Percentiles rank a stretch among this genome's conserved stretches.
Conservation (phyloP, 2,888 invertebrate species). For the Carpatolechia fugitivella region DNA sequence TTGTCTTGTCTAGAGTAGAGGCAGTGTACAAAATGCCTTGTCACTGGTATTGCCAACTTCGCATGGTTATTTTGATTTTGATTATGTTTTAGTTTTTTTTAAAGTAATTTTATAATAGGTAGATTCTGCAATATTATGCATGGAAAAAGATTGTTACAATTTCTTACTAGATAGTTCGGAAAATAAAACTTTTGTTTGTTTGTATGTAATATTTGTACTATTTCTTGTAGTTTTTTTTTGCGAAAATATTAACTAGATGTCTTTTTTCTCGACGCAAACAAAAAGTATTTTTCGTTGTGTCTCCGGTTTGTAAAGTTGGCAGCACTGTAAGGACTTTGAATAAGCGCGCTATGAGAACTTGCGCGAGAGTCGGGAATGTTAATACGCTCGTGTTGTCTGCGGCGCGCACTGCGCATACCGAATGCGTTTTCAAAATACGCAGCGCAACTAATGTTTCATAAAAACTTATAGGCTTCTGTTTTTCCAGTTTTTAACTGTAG, state of each 20-base stretch:
- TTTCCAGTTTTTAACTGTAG: background rate
- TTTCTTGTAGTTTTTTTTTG: too few species aligned
- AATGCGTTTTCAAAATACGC: conserved; percentile 49
- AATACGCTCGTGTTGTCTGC: conserved; percentile 68
- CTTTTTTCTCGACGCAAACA: too few species aligned
- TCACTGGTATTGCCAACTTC: background rate
- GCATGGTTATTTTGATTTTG: too few species aligned
- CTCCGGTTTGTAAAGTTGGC: background rate
- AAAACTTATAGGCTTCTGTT: conserved; percentile 3
- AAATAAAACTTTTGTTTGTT: too few species aligned
- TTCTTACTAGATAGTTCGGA: too few species aligned
- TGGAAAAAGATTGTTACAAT: too few species aligned
- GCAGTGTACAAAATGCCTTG: background rate
- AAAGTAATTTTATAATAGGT: too few species aligned
- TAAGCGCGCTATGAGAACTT: conserved; percentile 61
- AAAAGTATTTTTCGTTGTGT: background rate
- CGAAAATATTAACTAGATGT: too few species aligned
- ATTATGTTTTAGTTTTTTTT: too few species aligned
- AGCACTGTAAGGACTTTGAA: conserved; percentile 1
- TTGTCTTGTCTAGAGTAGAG: background rate
- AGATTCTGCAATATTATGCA: too few species aligned
- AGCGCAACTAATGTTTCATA: conserved; percentile 42
- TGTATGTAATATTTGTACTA: too few species aligned
- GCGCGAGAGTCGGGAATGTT: conserved; percentile 66
- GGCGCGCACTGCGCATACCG: conserved; percentile 57